Base-by-base conservation (phyloP, 2,113 vertebrate genomes). In the Sturnira hondurensis region DNA sequence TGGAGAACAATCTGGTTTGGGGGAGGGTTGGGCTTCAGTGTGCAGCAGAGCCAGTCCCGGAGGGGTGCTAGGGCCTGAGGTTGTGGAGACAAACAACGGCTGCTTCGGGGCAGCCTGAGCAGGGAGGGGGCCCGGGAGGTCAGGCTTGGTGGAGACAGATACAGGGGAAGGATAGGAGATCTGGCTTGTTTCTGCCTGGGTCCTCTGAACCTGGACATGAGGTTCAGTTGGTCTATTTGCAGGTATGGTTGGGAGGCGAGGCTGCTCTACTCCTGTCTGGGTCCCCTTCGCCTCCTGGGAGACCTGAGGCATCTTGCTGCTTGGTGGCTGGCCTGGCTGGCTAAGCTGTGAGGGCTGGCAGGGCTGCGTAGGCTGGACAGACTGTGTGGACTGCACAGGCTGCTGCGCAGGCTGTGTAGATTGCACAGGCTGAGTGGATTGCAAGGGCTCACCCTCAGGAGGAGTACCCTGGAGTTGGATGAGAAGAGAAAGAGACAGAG, bases 141-240 rank as follows among this genome's bases (percentile, higher is more conserved):
- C 99, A 86, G 98, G 97, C 97, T 99, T 99, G 91, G 99, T 98
- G 10, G 98, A 98, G 68, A 99, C 97, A 70, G 99, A 98, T 3
- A 99, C 99, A 0, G 99, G 99, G 0, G 99, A 99, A 16, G 98
- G 99, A 96, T 99, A 99, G 43, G 99, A 99, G 45, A 99, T 99
- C 76, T 99, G 99, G 95, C 98, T 97, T 0, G 99, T 97, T 65
- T 99, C 99, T 1, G 98, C 97, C 0, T 98, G 98, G 0, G 99
- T 98, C 97, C 99, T 97, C 91, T 99, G 99, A 43, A 99, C 98
- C 95, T 99, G 99, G 12, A 97, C 81, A 0, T 98, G 98, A 58
- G 99, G 98, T 54, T 99, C 99, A 1, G 99, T 97, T 28, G 98
- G 99, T 20, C 98, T 98, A 80, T 98, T 99, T 87, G 98, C 96